Conservation (phyloP, 2,888 invertebrate genomes). For the Agonum fuliginosum region DNA sequence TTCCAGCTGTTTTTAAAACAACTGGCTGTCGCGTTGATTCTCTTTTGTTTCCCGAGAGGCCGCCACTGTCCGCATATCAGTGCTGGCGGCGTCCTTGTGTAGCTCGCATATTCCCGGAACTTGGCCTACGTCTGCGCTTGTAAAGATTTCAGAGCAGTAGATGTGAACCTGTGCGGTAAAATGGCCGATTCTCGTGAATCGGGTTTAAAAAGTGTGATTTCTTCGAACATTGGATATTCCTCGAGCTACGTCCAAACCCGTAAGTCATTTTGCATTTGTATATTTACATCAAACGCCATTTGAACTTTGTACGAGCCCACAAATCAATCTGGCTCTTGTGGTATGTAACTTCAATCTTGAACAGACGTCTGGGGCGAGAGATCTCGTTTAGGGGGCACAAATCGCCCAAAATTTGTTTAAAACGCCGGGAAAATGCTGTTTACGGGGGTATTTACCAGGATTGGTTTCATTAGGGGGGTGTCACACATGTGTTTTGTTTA, state of each 20-base stretch:
- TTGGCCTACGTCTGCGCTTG: slow-evolving; percentile 59
- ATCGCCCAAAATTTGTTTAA: background rate
- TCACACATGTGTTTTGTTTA: slow-evolving; percentile 59
- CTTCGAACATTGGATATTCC: slow-evolving; percentile 66
- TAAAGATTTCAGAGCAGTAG: slow-evolving; percentile 62
- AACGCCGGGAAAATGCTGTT: slow-evolving; percentile 5
- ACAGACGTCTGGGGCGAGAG: slow-evolving; percentile 51
- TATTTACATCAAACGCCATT: slow-evolving; percentile 3
- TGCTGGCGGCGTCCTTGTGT: slow-evolving; percentile 58
- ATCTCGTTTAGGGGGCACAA: slow-evolving; percentile 27
- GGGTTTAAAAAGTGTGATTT: slow-evolving; percentile 67
- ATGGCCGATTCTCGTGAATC: slow-evolving; percentile 67
- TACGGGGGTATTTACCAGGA: background rate
- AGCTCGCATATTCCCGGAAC: slow-evolving; percentile 58
- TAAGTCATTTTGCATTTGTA: slow-evolving; percentile 64
- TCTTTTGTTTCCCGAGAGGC: background rate
- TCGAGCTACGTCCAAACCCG: slow-evolving; percentile 68
- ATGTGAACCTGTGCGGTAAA: slow-evolving; percentile 64
- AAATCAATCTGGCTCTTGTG: slow-evolving; percentile 8
- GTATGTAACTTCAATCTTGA: slow-evolving; percentile 57
- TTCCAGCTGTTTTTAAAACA: too few relatives aligned
- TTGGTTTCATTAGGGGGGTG: slow-evolving; percentile 26
- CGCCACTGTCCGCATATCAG: background rate
- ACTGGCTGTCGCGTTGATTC: background rate
- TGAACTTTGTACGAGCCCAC: background rate